Evolutionary conservation across 2,797 vertebrate genomes (phyloP), one percentile per base, ranked within the genome.

Genomic region (Eidolon dupreanum): DNA sequence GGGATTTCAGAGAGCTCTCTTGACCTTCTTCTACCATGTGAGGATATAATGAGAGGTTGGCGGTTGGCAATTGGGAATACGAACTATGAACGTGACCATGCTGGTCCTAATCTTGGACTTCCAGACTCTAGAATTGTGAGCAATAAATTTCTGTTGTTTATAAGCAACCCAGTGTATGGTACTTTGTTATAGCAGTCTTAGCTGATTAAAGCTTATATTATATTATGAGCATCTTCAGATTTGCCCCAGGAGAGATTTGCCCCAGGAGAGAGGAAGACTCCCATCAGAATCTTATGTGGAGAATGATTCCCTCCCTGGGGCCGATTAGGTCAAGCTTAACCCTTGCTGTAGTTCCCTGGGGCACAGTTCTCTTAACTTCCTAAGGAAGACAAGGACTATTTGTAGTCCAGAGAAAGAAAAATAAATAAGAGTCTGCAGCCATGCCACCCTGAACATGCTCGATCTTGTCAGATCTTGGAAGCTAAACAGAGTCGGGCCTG

Each of bases 371-470:
- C n/a, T 36, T 55, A 63, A 22, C 51, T 83, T 92, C 4, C 1
- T 53, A 66, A 43, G 51, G n/a, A 71, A 71, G 24, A 43, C 17
- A 15, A 88, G 77, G 17, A 57, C 17, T 75, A n/a, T 71, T 53
- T 75, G 70, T 51, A 86, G n/a, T 1, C 31, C 66, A 90, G 89
- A 93, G 59, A 85, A 92, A 87, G 75, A 49, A 95, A 93, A 16
- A 49, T 49, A 49, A 49, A 49, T 49, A 49, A 3, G 49, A 49
- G 46, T 46, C 46, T 46, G 4, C 12, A 13, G 46, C 49, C 15
- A 49, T 49, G 3, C 49, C 49, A 49, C 46, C 13, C 46, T 49
- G 46, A 49, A 49, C 46, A 49, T 49, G 46, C 46, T 49, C 46
- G 12, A 49, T 15, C 12, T 49, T 49, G 46, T 49, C 46, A 49